These are phyloP conservation scores for Folsomia candida DNA, from an alignment of 2,888 invertebrate species.

Conservation along the genomic window DNA sequence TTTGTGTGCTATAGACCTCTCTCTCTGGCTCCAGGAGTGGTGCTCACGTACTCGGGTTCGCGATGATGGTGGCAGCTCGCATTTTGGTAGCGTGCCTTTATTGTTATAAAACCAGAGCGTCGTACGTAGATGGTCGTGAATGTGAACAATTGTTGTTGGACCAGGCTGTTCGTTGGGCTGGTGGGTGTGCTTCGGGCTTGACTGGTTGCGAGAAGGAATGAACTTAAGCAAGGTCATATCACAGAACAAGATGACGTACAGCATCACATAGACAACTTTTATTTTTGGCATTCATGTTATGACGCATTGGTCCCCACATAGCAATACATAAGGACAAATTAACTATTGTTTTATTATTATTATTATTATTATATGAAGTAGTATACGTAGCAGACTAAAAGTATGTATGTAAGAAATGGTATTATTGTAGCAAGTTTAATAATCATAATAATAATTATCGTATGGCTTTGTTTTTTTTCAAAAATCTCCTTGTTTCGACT, in stretches of 20 bases:
- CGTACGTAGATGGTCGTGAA: background rate
- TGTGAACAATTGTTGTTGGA: background rate
- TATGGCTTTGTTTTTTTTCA: background rate
- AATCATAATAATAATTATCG: background rate
- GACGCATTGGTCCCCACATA: conserved; percentile 17
- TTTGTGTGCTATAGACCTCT: conserved; percentile 4
- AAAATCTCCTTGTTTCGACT: background rate
- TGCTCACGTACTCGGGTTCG: background rate
- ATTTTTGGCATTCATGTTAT: conserved; percentile 16
- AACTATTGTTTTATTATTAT: conserved; percentile 9
- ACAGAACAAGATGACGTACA: background rate
- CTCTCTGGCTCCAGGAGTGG: conserved; percentile 5
- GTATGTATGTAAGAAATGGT: background rate
- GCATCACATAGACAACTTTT: conserved; percentile 1
- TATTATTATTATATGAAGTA: too few species aligned
- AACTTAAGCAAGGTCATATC: background rate
- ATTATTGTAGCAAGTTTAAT: background rate
- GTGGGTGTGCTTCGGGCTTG: background rate
- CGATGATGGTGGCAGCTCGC: background rate
- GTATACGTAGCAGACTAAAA: conserved; percentile 15
- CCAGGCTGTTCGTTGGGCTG: background rate
- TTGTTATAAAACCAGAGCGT: too few species aligned
- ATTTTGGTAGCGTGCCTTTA: too few species aligned
- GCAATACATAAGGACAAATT: conserved; percentile 18
- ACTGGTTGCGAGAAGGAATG: background rate